Evolutionary conservation across 2,888 invertebrate genomes (phyloP), one percentile per base, ranked within the genome.

Genomic region (Apodemia zela): DNA sequence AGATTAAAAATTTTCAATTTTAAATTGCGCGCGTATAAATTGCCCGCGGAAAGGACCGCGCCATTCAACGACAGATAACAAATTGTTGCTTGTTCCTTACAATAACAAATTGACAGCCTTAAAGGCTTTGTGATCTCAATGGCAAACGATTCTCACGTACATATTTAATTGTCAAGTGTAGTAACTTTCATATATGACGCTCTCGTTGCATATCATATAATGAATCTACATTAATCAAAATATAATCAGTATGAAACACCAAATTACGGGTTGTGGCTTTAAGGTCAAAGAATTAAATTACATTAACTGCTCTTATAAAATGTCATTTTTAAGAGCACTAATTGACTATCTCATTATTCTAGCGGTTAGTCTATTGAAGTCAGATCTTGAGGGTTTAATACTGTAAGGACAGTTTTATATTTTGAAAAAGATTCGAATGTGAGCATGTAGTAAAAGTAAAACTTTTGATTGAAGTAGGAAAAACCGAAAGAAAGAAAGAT

Each of bases 121-220:
- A n/a, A 42, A 42, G 42, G 15, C 42, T 54, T 54, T 54, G 54
- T 54, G 54, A 54, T 54, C 54, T 54, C 54, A 54, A 54, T 54
- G 54, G 13, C 25, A 21, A 51, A 54, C 54, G 54, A 54, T 54
- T 54, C 54, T 54, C 54, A 54, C 54, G 54, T 54, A 54, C 54
- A 10, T 4, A 13, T 21, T 54, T 54, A 25, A 54, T 54, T 54
- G 54, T 54, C 54, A 54, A 54, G 25, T 13, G 54, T 54, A 25
- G 54, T 42, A 6, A 25, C 54, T 54, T 54, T 54, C 54, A 13
- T 25, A 18, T 6, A 11, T 3, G 25, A 5, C 7, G 25, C 54
- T 54, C 25, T 25, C 4, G 13, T 42, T 42, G 33, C 10, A 33
- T 33, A 33, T 10, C 8, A 7, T 42, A 42, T 42, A 42, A 42